Evolutionary conservation across 2,797 vertebrate species (phyloP).

Genomic region (Iguana delicatissima): DNA sequence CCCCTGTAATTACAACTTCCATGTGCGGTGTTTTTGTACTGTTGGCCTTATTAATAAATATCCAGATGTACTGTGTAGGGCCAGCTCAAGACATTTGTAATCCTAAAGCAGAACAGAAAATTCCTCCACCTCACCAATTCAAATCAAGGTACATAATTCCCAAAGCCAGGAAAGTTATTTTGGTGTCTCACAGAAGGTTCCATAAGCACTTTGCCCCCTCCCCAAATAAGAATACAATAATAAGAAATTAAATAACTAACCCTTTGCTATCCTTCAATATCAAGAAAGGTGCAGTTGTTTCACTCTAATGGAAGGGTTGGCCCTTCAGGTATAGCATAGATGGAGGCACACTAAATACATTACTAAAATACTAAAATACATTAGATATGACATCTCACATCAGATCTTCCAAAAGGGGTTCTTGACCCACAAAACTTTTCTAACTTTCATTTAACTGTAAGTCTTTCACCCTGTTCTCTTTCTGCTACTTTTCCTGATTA

Average conservation of each 20-base stretch:
- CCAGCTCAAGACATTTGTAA: neutral
- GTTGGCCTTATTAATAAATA: too few relatives aligned
- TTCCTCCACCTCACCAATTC: neutral
- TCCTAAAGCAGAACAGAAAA: neutral
- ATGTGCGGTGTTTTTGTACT: too few relatives aligned
- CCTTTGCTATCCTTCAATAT: neutral
- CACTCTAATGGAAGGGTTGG: neutral
- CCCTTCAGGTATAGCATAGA: neutral
- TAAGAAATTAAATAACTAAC: neutral
- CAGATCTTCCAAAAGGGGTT: neutral
- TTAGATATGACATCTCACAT: neutral
- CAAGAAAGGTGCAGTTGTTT: neutral
- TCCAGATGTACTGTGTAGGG: too few relatives aligned
- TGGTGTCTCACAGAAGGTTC: neutral
- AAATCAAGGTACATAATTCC: neutral
- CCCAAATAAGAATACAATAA: neutral
- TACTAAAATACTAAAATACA: neutral
- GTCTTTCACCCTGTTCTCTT: neutral
- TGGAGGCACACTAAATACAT: neutral
- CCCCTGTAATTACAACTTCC: too few relatives aligned
- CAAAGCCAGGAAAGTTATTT: neutral
- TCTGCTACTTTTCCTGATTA: neutral
- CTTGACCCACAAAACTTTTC: neutral
- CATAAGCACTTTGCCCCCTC: neutral
- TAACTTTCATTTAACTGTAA: neutral